These are phyloP conservation scores for Elgaria multicarinata DNA, from an alignment of 2,113 vertebrate species.

Conservation along the genomic window DNA sequence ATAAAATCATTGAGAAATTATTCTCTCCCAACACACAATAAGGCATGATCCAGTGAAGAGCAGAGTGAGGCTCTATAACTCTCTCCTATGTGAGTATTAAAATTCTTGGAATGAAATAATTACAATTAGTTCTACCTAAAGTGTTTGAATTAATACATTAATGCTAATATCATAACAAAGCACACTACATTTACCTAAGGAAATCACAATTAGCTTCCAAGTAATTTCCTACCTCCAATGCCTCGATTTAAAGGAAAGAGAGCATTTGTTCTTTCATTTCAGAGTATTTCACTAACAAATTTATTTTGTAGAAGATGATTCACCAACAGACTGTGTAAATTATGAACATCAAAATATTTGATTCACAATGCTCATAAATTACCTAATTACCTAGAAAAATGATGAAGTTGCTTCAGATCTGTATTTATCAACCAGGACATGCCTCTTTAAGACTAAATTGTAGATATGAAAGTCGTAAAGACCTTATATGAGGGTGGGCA, in stretches of 20 bases:
- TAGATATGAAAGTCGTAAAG: background rate
- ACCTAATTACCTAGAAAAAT: background rate
- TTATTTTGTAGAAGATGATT: background rate
- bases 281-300: background rate
- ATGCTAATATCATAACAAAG: background rate
- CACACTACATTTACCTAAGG: background rate
- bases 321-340: background rate
- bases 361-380: background rate
- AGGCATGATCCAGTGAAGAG: background rate
- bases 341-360: background rate
- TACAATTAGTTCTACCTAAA: background rate
- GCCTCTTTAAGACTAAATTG: background rate
- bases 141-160: background rate
- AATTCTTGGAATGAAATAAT: too few species aligned
- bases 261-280: background rate
- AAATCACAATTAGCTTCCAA: constrained; percentile 7
- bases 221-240: background rate
- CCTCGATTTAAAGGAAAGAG: background rate
- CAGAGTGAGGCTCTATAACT: fast-evolving
- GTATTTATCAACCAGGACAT: background rate
- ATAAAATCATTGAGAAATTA: background rate
- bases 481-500: background rate
- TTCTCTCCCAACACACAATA: background rate
- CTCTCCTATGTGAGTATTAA: background rate
- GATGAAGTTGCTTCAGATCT: background rate